Conservation (phyloP, 2,888 invertebrate species). For the Leucophenga maculata region DNA sequence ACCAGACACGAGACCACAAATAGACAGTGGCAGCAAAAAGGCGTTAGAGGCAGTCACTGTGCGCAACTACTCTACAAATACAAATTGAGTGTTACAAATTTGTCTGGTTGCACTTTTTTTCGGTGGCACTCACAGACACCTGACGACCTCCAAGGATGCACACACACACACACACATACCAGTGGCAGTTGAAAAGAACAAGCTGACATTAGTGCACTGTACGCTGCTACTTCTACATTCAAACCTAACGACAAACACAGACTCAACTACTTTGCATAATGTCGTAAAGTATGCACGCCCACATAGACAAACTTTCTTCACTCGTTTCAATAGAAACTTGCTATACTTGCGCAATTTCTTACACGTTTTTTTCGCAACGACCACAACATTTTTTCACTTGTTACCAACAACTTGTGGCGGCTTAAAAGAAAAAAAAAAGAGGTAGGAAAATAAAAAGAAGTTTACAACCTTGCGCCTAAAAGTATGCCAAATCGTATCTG, state of each 20-base stretch:
- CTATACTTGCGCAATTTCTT: neutral
- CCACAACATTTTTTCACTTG: neutral
- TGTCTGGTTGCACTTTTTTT: conserved; percentile 6
- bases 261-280: conserved; percentile 3
- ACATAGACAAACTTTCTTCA: conserved; percentile 3
- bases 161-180: no score
- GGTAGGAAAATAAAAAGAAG: neutral
- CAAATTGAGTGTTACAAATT: conserved; percentile 20
- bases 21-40: neutral
- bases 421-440: neutral
- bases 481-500: conserved; percentile 5
- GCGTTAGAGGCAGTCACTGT: neutral
- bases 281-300: conserved; percentile 11
- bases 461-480: conserved; percentile 8
- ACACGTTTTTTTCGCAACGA: neutral
- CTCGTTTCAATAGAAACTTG: neutral
- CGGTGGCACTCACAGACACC: neutral
- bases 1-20: no score
- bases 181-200: no score
- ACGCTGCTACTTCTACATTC: no score
- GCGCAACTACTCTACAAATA: conserved; percentile 5
- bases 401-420: neutral
- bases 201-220: neutral
- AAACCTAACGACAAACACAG: no score
- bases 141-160: no score